Percentiles rank a stretch among this genome's conserved stretches.
phyloP scores from a whole-genome alignment of 1,140 invertebrate genomes.

The Linepithema humile region DNA sequence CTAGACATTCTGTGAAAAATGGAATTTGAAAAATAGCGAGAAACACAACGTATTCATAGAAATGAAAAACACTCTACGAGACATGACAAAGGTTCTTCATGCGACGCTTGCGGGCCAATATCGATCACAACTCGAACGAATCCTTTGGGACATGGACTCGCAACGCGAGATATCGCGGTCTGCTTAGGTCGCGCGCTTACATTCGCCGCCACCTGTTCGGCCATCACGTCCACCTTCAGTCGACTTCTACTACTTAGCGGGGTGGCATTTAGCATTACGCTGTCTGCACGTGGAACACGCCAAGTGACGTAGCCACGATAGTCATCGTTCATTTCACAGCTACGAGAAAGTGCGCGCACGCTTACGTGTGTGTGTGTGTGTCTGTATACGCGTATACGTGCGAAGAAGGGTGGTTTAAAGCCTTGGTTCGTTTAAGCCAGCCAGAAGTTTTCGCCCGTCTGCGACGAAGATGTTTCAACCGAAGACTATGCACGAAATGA shows the following conservation, averaged over 20 bases:
- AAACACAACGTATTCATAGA: neutral
- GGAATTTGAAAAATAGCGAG: neutral
- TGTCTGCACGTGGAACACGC: constrained; percentile 14
- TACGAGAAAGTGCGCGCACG: neutral
- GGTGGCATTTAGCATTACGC: constrained; percentile 36
- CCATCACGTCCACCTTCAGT: neutral
- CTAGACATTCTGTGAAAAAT: neutral
- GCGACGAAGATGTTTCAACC: constrained; percentile 16
- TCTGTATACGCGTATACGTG: neutral
- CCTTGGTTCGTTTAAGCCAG: neutral
- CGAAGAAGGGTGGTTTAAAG: neutral
- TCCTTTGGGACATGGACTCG: constrained; percentile 34
- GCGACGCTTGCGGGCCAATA: neutral
- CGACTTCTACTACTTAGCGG: neutral
- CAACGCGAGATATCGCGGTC: constrained; percentile 1
- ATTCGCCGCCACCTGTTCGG: constrained; percentile 19
- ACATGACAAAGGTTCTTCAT: neutral
- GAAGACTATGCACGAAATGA: neutral
- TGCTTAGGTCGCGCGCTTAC: neutral
- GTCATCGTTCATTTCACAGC: constrained; percentile 20
- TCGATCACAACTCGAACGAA: constrained; percentile 9
- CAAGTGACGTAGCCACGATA: neutral
- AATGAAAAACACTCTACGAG: neutral
- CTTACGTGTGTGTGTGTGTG: neutral
- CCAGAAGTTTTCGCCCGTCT: neutral